These are phyloP conservation scores for Apamea anceps DNA, from an alignment of 2,888 invertebrate species.

Conservation along the genomic window DNA sequence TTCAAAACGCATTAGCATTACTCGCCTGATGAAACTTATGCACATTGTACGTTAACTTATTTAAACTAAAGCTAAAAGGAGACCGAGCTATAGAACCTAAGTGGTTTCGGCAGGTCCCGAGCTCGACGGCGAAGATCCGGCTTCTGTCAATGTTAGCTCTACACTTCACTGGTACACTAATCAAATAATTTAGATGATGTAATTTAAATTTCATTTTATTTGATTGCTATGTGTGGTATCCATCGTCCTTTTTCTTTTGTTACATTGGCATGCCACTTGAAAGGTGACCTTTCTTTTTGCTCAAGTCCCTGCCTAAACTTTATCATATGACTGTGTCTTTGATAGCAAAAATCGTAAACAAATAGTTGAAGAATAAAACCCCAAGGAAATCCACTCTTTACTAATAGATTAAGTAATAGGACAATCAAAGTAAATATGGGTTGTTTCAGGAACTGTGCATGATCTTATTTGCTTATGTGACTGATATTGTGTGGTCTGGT, in stretches of 20 bases:
- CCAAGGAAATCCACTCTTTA: neutral
- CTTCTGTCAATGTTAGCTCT: constrained; percentile 78
- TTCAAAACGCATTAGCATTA: constrained; percentile 83
- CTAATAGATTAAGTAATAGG: neutral
- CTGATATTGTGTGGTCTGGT: constrained; percentile 24
- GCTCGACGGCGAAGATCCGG: constrained; percentile 57
- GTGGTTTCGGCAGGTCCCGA: constrained; percentile 60
- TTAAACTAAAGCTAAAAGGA: constrained; percentile 70
- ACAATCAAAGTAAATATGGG: neutral
- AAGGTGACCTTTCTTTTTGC: neutral
- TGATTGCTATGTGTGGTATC: constrained; percentile 43
- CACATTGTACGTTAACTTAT: constrained; percentile 72
- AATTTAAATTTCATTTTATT: constrained; percentile 69
- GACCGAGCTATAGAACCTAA: constrained; percentile 52
- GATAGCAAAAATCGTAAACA: neutral
- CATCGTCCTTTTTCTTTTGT: constrained; percentile 21
- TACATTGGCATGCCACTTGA: neutral
- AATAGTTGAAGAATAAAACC: neutral
- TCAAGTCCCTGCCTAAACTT: neutral
- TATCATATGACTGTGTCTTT: neutral
- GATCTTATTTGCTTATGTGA: neutral
- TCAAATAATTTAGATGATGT: constrained; percentile 73
- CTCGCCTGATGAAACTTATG: constrained; percentile 77
- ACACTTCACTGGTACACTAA: constrained; percentile 76
- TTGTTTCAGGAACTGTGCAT: neutral